phyloP scores from a whole-genome alignment of 2,113 vertebrate genomes.

The Myrmecobius fasciatus region DNA sequence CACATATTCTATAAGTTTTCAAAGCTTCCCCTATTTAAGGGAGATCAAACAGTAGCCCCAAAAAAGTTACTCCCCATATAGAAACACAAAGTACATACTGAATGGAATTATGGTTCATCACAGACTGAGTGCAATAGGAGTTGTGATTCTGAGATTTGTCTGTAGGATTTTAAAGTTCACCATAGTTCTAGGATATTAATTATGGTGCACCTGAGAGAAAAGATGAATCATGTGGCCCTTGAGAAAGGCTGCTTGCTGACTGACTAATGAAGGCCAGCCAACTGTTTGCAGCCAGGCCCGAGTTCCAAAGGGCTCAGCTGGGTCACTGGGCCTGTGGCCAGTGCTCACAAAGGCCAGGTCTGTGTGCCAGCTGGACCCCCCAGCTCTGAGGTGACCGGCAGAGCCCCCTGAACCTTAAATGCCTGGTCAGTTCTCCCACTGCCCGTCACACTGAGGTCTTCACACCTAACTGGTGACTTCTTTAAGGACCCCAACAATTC shows the following conservation, averaged over 20 bases:
- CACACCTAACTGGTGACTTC: slow-evolving; percentile 27
- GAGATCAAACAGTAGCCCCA: background rate
- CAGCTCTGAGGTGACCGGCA: too few relatives aligned
- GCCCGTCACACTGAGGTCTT: background rate
- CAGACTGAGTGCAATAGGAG: background rate
- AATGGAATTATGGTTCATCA: background rate
- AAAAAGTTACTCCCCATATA: background rate
- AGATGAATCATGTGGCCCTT: background rate
- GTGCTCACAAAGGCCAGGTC: background rate
- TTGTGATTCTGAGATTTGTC: background rate
- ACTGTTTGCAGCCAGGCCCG: background rate
- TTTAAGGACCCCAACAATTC: slow-evolving; percentile 15
- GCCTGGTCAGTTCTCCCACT: background rate
- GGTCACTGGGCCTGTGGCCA: background rate
- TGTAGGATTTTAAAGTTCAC: background rate
- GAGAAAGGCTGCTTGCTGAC: background rate
- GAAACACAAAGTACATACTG: background rate
- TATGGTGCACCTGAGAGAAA: background rate
- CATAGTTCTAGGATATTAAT: background rate
- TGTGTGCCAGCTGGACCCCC: background rate
- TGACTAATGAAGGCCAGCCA: too few relatives aligned
- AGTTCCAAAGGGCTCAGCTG: background rate
- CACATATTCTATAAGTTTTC: background rate
- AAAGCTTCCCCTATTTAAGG: background rate
- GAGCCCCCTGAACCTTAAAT: too few relatives aligned